Conservation (phyloP, 2,113 vertebrate genomes). For the Myiozetetes cayanensis region DNA sequence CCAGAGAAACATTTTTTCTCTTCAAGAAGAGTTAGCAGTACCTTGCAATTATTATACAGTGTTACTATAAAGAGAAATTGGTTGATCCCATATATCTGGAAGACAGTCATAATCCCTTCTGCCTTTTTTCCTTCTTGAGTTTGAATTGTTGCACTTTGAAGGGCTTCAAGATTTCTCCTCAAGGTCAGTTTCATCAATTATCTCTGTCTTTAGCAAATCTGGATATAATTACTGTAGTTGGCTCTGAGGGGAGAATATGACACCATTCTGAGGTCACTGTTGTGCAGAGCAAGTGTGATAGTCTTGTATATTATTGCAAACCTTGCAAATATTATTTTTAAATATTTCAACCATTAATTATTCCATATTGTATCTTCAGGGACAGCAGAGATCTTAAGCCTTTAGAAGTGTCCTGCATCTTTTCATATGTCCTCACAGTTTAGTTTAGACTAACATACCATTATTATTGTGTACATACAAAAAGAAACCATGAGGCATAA, state of each 20-base stretch:
- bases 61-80: not conserved
- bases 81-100: not conserved
- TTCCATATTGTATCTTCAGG: not conserved
- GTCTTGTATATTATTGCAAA: not conserved
- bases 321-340: not conserved
- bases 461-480: not conserved
- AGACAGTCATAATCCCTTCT: not conserved
- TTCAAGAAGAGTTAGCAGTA: fast-evolving
- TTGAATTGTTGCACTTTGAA: not conserved
- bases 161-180: not conserved
- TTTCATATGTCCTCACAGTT: not conserved
- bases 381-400: not conserved
- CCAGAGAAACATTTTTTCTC: not conserved
- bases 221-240: not conserved
- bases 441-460: not conserved
- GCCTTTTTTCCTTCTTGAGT: not conserved
- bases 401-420: not conserved
- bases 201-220: not conserved
- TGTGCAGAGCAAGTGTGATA: not conserved
- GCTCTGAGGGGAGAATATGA: not conserved
- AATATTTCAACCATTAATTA: not conserved
- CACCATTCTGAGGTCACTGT: not conserved
- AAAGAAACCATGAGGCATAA: not conserved
- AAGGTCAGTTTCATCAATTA: not conserved
- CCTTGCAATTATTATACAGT: not conserved